A percentile compares a stretch with the other conserved stretches of the same genome.
Evolutionary conservation across 2,113 vertebrate species (phyloP).

Genomic region (Hypomesus transpacificus): DNA sequence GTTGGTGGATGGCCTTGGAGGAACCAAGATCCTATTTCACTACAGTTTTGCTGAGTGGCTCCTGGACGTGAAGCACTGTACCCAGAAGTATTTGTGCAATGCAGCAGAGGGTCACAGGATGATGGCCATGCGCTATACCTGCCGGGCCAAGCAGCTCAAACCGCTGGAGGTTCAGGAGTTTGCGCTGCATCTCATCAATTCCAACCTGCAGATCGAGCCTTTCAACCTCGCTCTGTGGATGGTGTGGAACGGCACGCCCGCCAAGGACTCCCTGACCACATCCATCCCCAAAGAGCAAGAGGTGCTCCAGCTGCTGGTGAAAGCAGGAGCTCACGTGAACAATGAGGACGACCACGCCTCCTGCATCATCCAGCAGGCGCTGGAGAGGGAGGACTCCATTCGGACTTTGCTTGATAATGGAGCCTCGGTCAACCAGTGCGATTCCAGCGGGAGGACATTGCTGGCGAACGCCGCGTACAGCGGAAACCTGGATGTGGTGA

Average conservation of each 20-base stretch:
- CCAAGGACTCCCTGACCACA: conserved; percentile 89
- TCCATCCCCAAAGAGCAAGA: conserved; percentile 93
- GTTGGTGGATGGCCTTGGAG: conserved; percentile 84
- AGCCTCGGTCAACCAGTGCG: conserved; percentile 89
- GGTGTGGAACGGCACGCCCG: conserved; percentile 96
- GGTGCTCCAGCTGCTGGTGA: conserved; percentile 91
- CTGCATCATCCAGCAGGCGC: conserved; percentile 89
- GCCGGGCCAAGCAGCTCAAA: conserved; percentile 88
- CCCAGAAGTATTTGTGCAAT: conserved; percentile 96
- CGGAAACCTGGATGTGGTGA: conserved; percentile 92
- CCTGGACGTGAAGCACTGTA: conserved; percentile 96
- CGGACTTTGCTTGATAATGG: conserved; percentile 91
- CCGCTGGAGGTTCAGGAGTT: conserved; percentile 93
- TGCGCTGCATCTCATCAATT: conserved; percentile 90
- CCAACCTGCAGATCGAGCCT: conserved; percentile 89
- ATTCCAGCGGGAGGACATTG: conserved; percentile 87
- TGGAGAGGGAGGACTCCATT: conserved; percentile 95
- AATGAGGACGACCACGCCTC: conserved; percentile 88
- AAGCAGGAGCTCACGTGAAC: conserved; percentile 93
- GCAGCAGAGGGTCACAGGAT: conserved; percentile 94
- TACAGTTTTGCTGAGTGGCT: conserved; percentile 99
- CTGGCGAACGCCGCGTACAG: conserved; percentile 91
- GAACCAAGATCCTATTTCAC: conserved; percentile 95
- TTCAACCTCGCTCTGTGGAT: conserved; percentile 94
- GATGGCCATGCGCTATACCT: conserved; percentile 97